These are phyloP conservation scores for Chrysolina haemoptera DNA, from an alignment of 2,888 invertebrate genomes.

Conservation along the genomic window DNA sequence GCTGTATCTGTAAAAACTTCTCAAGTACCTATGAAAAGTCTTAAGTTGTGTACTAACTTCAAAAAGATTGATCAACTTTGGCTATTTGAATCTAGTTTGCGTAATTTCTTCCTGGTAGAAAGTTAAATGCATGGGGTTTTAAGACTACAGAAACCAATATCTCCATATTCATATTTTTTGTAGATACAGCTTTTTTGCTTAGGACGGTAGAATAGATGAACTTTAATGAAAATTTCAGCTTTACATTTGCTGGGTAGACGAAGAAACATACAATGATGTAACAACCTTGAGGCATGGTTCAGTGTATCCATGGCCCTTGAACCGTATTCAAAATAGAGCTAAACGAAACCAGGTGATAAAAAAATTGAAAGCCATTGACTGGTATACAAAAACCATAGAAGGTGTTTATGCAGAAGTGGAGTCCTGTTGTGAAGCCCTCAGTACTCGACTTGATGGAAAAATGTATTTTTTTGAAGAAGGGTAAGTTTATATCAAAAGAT, in stretches of 20 bases:
- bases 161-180: too few species aligned
- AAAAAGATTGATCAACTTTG: too few species aligned
- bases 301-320: constrained; percentile 95
- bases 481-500: constrained; percentile 69
- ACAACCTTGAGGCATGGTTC: constrained; percentile 90
- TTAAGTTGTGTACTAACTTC: too few species aligned
- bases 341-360: constrained; percentile 81
- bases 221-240: constrained; percentile 70
- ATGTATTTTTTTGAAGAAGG: constrained; percentile 86
- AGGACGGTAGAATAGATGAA: too few species aligned
- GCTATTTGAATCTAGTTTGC: too few species aligned
- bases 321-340: constrained; percentile 83
- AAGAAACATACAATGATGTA: constrained; percentile 83
- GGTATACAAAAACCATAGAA: constrained; percentile 85
- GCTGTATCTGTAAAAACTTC: too few species aligned
- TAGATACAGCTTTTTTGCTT: too few species aligned
- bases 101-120: too few species aligned
- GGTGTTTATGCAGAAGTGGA: constrained; percentile 85
- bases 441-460: constrained; percentile 85
- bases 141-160: too few species aligned
- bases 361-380: constrained; percentile 83
- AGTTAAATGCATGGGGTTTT: too few species aligned
- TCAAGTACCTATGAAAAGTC: too few species aligned
- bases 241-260: constrained; percentile 91
- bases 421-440: constrained; percentile 90